Percentiles rank a stretch among this genome's conserved stretches.
These are phyloP conservation scores for Arothron firmamentum DNA, from an alignment of 2,113 vertebrate genomes.

Conservation along the genomic window DNA sequence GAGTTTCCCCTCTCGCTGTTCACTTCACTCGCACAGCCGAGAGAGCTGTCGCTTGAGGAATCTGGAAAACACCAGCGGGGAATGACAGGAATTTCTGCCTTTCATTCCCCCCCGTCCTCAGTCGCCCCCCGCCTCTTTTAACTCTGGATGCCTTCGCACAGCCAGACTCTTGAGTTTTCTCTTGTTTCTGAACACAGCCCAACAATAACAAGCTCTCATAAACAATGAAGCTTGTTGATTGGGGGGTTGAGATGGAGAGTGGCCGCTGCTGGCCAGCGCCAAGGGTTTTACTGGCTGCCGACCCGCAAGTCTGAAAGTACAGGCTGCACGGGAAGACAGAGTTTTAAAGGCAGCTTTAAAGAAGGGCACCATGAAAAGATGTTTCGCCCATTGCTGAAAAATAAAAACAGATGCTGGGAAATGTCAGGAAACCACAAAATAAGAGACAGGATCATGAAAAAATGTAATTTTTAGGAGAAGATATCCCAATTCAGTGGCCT, in stretches of 20 bases:
- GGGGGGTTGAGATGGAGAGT: conserved; percentile 70
- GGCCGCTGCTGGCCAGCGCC: conserved; percentile 87
- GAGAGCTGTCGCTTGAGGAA: conserved; percentile 67
- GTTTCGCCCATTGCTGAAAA: conserved; percentile 1
- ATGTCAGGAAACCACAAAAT: conserved; percentile 70
- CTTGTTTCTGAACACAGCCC: conserved; percentile 87
- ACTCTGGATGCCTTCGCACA: conserved; percentile 72
- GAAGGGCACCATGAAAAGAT: conserved; percentile 74
- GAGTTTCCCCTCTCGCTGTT: conserved; percentile 62
- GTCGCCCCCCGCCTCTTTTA: conserved; percentile 63
- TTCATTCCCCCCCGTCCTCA: conserved; percentile 37
- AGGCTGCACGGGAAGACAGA: conserved; percentile 52
- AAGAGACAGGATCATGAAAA: conserved; percentile 44
- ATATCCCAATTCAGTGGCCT: too few species aligned
- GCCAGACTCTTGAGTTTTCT: conserved; percentile 74
- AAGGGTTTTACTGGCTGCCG: conserved; percentile 67
- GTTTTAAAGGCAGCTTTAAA: conserved; percentile 89
- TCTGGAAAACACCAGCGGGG: conserved; percentile 76
- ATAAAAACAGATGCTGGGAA: conserved; percentile 50
- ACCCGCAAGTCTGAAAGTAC: conserved; percentile 71
- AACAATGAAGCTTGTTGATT: conserved; percentile 97
- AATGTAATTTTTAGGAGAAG: conserved; percentile 35
- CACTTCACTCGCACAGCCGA: conserved; percentile 60
- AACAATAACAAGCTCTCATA: conserved; percentile 95
- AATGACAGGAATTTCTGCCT: conserved; percentile 77